Evolutionary conservation across 2,113 vertebrate genomes (phyloP).

Genomic region (Carassius gibelio): DNA sequence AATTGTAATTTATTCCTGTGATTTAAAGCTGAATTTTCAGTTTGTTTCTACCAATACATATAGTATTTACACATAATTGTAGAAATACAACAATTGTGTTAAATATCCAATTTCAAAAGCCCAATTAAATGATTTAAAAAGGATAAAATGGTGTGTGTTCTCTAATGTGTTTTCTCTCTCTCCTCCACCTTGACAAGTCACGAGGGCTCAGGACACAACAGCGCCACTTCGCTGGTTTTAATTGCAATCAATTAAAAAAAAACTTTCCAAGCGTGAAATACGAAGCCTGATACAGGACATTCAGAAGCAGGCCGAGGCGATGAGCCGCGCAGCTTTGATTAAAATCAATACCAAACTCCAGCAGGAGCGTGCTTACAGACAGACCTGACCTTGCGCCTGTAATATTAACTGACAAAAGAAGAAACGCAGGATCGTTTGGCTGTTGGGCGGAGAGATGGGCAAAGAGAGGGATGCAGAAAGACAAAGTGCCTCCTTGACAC

Average conservation of each 20-base stretch:
- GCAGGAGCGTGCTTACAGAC: constrained; percentile 26
- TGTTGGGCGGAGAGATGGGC: neutral
- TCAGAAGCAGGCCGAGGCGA: constrained; percentile 4
- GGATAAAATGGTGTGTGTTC: too few species aligned
- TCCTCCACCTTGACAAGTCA: neutral
- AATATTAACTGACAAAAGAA: constrained; percentile 24
- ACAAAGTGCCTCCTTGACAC: constrained; percentile 38
- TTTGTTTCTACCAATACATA: neutral
- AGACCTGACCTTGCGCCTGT: constrained; percentile 50
- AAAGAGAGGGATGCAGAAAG: neutral
- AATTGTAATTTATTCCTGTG: too few species aligned
- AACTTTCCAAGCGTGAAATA: constrained; percentile 50
- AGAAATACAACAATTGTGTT: neutral
- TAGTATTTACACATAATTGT: neutral
- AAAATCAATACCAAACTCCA: constrained; percentile 52
- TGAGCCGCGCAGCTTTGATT: constrained; percentile 36
- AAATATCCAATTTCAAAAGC: neutral
- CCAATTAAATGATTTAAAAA: neutral
- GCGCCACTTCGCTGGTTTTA: constrained; percentile 21
- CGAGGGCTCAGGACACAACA: neutral
- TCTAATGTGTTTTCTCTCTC: neutral
- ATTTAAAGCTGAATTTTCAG: too few species aligned
- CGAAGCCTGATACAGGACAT: constrained; percentile 39
- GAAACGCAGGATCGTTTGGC: neutral
- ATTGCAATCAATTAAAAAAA: constrained; percentile 55